Percentiles rank a stretch among this genome's conserved stretches.
phyloP scores from a whole-genome alignment of 2,797 vertebrate genomes.

The Eupleurogrammus muticus region DNA sequence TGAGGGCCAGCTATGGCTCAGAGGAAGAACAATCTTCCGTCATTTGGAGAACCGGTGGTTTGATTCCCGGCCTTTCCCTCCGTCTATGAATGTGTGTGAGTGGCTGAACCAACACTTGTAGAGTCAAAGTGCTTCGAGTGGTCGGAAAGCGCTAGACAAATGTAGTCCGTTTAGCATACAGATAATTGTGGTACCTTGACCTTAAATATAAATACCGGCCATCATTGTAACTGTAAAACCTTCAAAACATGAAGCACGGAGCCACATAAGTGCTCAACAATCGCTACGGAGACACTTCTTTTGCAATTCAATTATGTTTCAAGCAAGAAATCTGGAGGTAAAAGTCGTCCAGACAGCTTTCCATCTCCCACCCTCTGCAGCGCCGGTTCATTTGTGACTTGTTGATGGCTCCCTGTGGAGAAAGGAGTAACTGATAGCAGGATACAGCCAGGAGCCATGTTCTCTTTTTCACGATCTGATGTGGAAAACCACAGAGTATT shows the following conservation, averaged over 20 bases:
- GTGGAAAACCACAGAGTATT: not conserved
- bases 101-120: too few species aligned
- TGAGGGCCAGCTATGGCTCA: too few species aligned
- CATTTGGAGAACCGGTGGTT: too few species aligned
- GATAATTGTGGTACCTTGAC: too few species aligned
- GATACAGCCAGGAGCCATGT: not conserved
- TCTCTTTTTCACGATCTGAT: not conserved
- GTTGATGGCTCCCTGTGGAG: conserved; percentile 6
- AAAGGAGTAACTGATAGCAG: not conserved
- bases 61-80: too few species aligned
- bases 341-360: conserved; percentile 43
- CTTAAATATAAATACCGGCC: too few species aligned
- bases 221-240: conserved; percentile 20
- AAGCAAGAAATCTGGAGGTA: conserved; percentile 38
- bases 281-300: conserved; percentile 27
- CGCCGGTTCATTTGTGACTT: conserved; percentile 38
- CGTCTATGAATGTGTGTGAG: too few species aligned
- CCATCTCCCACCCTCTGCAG: conserved; percentile 12
- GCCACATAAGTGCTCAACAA: conserved; percentile 6
- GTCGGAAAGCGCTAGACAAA: too few species aligned
- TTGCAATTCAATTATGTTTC: conserved; percentile 27
- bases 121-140: too few species aligned
- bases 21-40: too few species aligned
- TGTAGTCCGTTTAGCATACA: too few species aligned
- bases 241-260: conserved; percentile 37